Percentiles rank a stretch among this genome's conserved stretches.
phyloP scores from a whole-genome alignment of 2,797 vertebrate species.

The Brachyalestes nurse region DNA sequence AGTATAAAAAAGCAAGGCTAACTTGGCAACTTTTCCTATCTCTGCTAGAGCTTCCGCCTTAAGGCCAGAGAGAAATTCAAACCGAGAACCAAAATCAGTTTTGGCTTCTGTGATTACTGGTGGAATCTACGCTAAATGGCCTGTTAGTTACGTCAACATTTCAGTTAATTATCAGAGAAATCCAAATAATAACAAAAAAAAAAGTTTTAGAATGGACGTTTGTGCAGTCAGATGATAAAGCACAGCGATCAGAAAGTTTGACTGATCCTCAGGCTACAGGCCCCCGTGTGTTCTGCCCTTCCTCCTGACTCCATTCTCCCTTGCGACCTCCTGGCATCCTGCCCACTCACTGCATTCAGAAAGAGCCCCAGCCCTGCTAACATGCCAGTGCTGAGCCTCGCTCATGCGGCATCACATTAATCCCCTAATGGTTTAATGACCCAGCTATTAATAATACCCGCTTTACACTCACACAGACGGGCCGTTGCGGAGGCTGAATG shows the following conservation, averaged over 20 bases:
- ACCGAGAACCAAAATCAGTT: no score
- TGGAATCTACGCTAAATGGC: no score
- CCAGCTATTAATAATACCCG: slow-evolving; percentile 70
- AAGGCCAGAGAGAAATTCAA: neutral
- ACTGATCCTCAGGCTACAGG: neutral
- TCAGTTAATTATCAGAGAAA: no score
- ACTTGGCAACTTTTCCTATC: neutral
- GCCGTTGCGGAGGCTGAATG: slow-evolving; percentile 44
- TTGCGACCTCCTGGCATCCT: slow-evolving; percentile 5
- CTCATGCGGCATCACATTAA: slow-evolving; percentile 61
- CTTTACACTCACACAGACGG: slow-evolving; percentile 58
- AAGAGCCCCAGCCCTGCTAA: slow-evolving; percentile 16
- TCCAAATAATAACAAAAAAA: no score
- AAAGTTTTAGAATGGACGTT: no score
- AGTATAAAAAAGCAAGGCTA: neutral
- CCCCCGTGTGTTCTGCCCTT: neutral
- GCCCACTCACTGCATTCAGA: slow-evolving; percentile 18
- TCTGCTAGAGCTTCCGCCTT: neutral
- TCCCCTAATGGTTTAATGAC: slow-evolving; percentile 71
- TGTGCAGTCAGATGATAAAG: neutral
- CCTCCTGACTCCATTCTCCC: slow-evolving; percentile 11
- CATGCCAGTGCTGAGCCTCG: slow-evolving; percentile 51
- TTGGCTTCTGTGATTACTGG: no score
- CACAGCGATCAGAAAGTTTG: neutral
- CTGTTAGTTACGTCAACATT: no score